phyloP scores from a whole-genome alignment of 2,113 vertebrate species.

The Pteropus alecto region DNA sequence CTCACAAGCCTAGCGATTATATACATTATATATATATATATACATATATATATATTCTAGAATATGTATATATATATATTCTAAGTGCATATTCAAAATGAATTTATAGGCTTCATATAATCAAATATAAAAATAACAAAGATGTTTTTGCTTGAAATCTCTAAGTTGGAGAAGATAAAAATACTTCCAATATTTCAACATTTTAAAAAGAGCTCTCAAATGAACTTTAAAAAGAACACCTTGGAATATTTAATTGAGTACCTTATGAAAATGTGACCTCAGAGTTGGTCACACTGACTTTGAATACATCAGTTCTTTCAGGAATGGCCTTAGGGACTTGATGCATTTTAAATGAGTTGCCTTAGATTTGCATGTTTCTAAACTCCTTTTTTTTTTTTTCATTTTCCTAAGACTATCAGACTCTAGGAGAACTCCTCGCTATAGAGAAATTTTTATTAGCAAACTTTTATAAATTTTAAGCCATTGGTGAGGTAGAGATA shows the following conservation, averaged over 20 bases:
- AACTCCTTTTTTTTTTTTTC: background rate
- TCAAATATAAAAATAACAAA: background rate
- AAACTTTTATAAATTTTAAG: background rate
- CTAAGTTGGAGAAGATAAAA: background rate
- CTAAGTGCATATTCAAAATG: background rate
- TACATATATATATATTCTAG: background rate
- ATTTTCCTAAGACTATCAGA: background rate
- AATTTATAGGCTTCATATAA: background rate
- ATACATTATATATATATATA: background rate
- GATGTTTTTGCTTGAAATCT: background rate
- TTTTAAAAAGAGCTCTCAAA: background rate
- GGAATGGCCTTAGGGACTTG: background rate
- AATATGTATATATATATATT: background rate
- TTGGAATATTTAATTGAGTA: constrained; percentile 40
- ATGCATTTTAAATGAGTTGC: constrained; percentile 39
- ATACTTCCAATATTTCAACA: constrained; percentile 5
- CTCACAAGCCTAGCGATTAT: background rate
- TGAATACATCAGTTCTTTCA: constrained; percentile 38
- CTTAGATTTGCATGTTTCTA: constrained; percentile 15
- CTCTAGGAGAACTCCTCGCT: background rate
- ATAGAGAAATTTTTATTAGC: background rate
- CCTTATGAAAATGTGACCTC: constrained; percentile 39
- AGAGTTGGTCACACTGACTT: background rate
- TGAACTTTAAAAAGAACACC: constrained; percentile 26
- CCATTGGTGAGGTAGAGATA: background rate